Evolutionary conservation across 1,140 invertebrate species (phyloP).

Genomic region (Halesus radiatus): DNA sequence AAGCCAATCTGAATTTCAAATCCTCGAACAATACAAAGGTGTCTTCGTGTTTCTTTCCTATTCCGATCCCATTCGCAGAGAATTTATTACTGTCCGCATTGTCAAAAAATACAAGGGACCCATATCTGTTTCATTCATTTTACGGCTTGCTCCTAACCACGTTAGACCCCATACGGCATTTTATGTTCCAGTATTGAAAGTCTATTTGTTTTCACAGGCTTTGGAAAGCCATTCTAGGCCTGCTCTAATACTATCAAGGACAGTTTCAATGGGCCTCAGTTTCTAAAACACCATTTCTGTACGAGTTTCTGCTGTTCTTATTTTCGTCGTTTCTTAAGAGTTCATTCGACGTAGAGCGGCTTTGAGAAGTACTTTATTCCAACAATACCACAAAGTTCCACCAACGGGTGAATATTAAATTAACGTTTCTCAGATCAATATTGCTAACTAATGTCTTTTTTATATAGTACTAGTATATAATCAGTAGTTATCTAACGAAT

Average conservation of each 20-base stretch:
- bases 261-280: background rate
- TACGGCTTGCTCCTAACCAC: conserved; percentile 31
- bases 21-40: conserved; percentile 30
- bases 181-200: conserved; percentile 25
- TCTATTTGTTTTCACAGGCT: conserved; percentile 28
- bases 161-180: conserved; percentile 19
- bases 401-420: no score
- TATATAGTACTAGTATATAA: no score
- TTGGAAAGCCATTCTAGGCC: conserved; percentile 6
- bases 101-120: conserved; percentile 45
- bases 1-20: conserved; percentile 25
- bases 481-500: no score
- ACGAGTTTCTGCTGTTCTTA: no score
- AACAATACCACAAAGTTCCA: no score
- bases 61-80: background rate
- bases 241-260: background rate
- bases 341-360: no score
- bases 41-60: conserved; percentile 27
- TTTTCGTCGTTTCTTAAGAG: no score
- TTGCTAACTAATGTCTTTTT: no score
- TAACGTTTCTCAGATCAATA: no score
- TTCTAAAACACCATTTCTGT: no score
- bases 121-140: conserved; percentile 51
- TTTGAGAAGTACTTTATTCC: no score
- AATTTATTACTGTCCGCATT: conserved; percentile 52